Evolutionary conservation across 2,888 invertebrate species (phyloP), one percentile per base, ranked within the genome.

Genomic region (Tineola bisselliella): DNA sequence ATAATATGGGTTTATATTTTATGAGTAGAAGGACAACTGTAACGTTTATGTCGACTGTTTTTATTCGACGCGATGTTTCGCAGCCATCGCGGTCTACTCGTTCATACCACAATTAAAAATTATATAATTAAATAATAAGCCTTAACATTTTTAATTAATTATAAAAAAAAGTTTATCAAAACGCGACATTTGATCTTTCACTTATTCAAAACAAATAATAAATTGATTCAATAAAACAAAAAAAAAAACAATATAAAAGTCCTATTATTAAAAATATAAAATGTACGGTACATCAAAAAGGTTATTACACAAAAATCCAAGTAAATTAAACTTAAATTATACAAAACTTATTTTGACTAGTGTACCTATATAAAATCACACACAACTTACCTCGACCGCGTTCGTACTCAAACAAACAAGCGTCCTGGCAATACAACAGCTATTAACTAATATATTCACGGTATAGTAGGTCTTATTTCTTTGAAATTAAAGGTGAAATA

Each of bases 381-480:
- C 54, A 25, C 54, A 18, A 54, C 54, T 54, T 54, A 54, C 54
- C 54, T 12, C 13, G 54, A 54, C 54, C 54, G n/a, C 54, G 54
- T 54, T 12, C 25, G 54, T 18, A 54, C 25, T 54, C 54, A 54
- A 54, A 54, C 54, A 54, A 54, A 48, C 15, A 10, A n/a, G n/a
- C 15, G 17, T 48, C 2, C 48, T 2, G n/a, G 48, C 17, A 48
- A 48, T 48, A n/a, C 38, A 25, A 25, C 25, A 4, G 6, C 25
- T 25, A 25, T 25, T 25, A 25, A 25, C 25, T 25, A 25, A 25
- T 25, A 25, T 25, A 25, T 25, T 4, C 25, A 25, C 6, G 38
- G 38, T 6, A 38, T 38, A 25, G 3, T 38, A 38, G n/a, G 2
- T 10, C 38, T 38, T 38, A n/a, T 38, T n/a, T 10, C 38, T n/a